A percentile compares a stretch with the other conserved stretches of the same genome.
Evolutionary conservation across 2,113 vertebrate genomes (phyloP).

Genomic region (Boulengerochromis microlepis): DNA sequence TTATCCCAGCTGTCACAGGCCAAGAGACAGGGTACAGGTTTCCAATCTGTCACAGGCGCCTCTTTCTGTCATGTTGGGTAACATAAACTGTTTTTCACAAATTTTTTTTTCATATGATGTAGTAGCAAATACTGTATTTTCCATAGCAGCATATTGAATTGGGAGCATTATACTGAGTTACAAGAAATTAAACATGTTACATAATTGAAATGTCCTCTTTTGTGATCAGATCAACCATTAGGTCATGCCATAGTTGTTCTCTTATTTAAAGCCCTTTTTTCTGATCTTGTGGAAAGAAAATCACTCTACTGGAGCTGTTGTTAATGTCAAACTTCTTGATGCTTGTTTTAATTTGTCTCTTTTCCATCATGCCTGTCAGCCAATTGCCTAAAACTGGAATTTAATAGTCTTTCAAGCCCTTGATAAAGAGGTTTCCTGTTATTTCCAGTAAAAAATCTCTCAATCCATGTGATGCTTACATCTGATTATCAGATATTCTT

Average conservation of each 20-base stretch:
- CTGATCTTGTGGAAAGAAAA: background rate
- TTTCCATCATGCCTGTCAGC: background rate
- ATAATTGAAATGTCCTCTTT: background rate
- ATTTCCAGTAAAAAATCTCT: background rate
- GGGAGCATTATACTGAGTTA: background rate
- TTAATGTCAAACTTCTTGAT: background rate
- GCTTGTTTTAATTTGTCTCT: background rate
- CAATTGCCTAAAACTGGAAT: background rate
- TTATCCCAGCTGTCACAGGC: background rate
- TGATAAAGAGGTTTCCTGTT: background rate
- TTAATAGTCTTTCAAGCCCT: conserved; percentile 52
- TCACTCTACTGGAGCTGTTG: background rate
- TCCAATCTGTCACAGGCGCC: background rate
- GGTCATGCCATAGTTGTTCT: background rate
- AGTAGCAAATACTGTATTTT: background rate
- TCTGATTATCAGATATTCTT: background rate
- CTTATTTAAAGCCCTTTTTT: background rate
- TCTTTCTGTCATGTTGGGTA: background rate
- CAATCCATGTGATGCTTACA: background rate
- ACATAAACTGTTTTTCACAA: background rate
- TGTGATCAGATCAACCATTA: background rate
- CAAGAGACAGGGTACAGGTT: background rate
- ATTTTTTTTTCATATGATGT: background rate
- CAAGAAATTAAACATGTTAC: background rate
- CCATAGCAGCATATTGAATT: background rate